Percentiles rank a stretch among this genome's conserved stretches.
phyloP scores from a whole-genome alignment of 92 coral and sea anemone species.

The Epizoanthus illoricatus region DNA sequence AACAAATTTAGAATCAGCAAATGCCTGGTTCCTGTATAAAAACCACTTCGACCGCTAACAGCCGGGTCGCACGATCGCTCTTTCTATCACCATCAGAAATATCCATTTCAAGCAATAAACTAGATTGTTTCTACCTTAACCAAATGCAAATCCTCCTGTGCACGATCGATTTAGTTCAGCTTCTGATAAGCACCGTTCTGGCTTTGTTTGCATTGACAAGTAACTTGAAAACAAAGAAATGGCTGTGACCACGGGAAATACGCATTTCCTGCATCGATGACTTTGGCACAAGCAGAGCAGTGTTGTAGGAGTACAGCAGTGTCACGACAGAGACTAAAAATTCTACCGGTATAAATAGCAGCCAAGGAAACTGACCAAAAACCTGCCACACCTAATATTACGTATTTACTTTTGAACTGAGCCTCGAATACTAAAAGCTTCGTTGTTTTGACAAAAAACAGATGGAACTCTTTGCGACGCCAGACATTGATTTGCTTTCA shows the following conservation, averaged over 20 bases:
- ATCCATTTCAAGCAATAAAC: background rate
- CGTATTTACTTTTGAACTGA: constrained; percentile 12
- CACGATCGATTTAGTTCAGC: constrained; percentile 22
- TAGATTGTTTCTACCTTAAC: background rate
- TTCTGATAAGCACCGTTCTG: background rate
- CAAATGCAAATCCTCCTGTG: background rate
- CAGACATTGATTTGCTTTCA: constrained; percentile 6
- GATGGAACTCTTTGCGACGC: constrained; percentile 1
- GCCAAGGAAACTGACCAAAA: background rate
- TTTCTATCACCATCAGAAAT: background rate
- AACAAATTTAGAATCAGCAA: too few relatives aligned
- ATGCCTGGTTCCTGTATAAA: too few relatives aligned
- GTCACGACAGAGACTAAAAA: constrained; percentile 15
- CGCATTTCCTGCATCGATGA: constrained; percentile 19
- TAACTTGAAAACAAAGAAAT: constrained; percentile 5
- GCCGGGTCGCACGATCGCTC: too few relatives aligned
- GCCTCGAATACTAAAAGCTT: background rate
- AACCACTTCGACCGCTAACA: too few relatives aligned
- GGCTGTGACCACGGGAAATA: constrained; percentile 18
- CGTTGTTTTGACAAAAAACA: constrained; percentile 29
- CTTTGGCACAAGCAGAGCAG: background rate
- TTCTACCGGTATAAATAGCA: constrained; percentile 1
- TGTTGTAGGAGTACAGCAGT: background rate
- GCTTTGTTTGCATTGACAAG: constrained; percentile 24
- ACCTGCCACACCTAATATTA: constrained; percentile 28